Conservation (phyloP, 1,140 invertebrate genomes). For the Sminthurinus signatus region DNA sequence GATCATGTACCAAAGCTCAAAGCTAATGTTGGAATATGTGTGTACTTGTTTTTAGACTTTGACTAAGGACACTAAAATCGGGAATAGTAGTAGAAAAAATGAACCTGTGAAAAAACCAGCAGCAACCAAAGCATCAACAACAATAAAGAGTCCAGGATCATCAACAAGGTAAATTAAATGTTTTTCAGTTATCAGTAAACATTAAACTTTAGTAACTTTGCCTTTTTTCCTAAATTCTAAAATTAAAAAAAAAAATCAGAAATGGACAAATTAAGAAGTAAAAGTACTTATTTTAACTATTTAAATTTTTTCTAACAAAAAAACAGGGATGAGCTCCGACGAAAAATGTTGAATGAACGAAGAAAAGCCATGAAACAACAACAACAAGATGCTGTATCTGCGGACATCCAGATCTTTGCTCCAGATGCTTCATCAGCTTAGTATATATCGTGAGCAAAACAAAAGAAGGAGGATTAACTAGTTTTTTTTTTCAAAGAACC, state of each 20-base stretch:
- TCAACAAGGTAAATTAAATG: too few species aligned
- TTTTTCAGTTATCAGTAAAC: too few species aligned
- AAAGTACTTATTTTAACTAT: not conserved
- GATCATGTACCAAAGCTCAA: not conserved
- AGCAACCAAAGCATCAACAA: not conserved
- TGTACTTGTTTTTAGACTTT: too few species aligned
- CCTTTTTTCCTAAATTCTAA: too few species aligned
- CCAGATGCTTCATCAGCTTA: constrained; percentile 44
- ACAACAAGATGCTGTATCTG: constrained; percentile 47
- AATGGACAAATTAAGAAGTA: too few species aligned
- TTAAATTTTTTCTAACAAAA: not conserved
- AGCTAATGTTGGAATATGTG: too few species aligned
- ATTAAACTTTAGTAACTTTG: too few species aligned
- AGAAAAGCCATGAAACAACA: constrained; percentile 56
- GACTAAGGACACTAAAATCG: not conserved
- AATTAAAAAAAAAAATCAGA: too few species aligned
- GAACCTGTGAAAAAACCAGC: not conserved
- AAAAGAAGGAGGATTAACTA: too few species aligned
- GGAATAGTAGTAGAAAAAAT: not conserved
- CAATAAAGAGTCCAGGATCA: not conserved
- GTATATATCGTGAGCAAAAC: too few species aligned
- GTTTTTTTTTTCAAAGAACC: too few species aligned
- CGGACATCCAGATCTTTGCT: constrained; percentile 56
- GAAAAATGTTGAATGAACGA: constrained; percentile 69
- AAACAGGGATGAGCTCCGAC: constrained; percentile 61